phyloP scores from a whole-genome alignment of 2,888 invertebrate genomes.

The Drosophila merina region DNA sequence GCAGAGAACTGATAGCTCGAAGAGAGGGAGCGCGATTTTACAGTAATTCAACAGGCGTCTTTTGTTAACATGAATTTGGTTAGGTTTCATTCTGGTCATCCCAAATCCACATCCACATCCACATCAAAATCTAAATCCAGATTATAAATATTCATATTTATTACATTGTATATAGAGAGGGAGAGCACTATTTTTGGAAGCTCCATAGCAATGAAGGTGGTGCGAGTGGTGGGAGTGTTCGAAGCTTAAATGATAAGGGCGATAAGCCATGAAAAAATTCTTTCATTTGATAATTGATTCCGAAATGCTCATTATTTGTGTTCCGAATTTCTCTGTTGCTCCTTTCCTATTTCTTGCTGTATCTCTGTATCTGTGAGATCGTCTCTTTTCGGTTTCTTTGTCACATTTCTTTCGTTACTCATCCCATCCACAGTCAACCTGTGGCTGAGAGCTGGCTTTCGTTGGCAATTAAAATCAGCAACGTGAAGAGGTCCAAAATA shows the following conservation, averaged over 20 bases:
- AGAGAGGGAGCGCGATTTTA: background rate
- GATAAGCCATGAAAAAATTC: slow-evolving; percentile 32
- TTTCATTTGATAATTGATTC: slow-evolving; percentile 21
- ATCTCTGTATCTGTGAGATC: slow-evolving; percentile 17
- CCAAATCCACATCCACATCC: background rate
- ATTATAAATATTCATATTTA: slow-evolving; percentile 1
- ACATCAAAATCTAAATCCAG: background rate
- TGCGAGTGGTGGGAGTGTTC: background rate
- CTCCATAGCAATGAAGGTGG: too few species aligned
- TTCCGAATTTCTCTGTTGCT: background rate
- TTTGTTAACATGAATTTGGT: background rate
- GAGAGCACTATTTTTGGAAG: background rate
- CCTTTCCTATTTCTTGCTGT: background rate
- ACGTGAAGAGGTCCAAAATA: slow-evolving; percentile 20
- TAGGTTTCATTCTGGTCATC: background rate
- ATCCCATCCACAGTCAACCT: slow-evolving; percentile 17
- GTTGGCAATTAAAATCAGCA: slow-evolving; percentile 48
- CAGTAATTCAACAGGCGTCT: background rate
- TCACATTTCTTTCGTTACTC: slow-evolving; percentile 42
- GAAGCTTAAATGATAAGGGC: slow-evolving; percentile 8
- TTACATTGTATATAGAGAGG: background rate
- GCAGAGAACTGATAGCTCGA: slow-evolving; percentile 6
- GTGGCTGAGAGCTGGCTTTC: slow-evolving; percentile 9
- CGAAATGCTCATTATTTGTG: slow-evolving; percentile 10
- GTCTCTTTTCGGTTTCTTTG: slow-evolving; percentile 20